A percentile compares a stretch with the other conserved stretches of the same genome.
Conservation (phyloP, 2,797 vertebrate species). For the Gastrophryne carolinensis region DNA sequence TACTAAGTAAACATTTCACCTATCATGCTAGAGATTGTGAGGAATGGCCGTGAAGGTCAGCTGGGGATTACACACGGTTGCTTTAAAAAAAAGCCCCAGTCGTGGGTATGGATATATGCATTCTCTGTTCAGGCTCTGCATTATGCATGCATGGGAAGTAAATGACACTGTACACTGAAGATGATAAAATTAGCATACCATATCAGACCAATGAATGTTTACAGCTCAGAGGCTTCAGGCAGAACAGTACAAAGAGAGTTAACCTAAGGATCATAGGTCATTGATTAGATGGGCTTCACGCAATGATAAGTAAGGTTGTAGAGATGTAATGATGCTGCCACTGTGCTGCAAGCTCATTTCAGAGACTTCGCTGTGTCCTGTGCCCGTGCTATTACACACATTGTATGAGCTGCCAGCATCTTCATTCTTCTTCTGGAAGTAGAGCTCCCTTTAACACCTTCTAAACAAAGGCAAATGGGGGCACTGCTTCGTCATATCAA, state of each 20-base stretch:
- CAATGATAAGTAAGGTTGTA: not conserved
- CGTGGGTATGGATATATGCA: not conserved
- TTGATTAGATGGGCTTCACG: not conserved
- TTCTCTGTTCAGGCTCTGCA: not conserved
- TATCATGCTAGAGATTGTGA: not conserved
- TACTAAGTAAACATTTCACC: not conserved
- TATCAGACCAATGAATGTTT: not conserved
- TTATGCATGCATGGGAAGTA: not conserved
- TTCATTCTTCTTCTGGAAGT: constrained; percentile 61
- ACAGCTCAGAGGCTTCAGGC: not conserved
- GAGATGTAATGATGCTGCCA: not conserved
- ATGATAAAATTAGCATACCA: not conserved
- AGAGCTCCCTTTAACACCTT: constrained; percentile 74
- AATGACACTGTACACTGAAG: no score
- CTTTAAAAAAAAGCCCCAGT: not conserved
- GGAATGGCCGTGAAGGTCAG: not conserved
- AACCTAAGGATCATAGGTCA: not conserved
- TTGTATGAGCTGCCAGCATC: not conserved
- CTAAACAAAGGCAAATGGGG: constrained; percentile 77
- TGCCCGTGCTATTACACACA: constrained; percentile 2
- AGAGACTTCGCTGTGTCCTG: not conserved
- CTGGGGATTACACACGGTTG: not conserved
- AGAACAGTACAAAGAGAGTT: not conserved
- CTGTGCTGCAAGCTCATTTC: not conserved
- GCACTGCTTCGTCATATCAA: constrained; percentile 70